phyloP scores from a whole-genome alignment of 1,140 invertebrate species.

The Hydropsyche tenuis region DNA sequence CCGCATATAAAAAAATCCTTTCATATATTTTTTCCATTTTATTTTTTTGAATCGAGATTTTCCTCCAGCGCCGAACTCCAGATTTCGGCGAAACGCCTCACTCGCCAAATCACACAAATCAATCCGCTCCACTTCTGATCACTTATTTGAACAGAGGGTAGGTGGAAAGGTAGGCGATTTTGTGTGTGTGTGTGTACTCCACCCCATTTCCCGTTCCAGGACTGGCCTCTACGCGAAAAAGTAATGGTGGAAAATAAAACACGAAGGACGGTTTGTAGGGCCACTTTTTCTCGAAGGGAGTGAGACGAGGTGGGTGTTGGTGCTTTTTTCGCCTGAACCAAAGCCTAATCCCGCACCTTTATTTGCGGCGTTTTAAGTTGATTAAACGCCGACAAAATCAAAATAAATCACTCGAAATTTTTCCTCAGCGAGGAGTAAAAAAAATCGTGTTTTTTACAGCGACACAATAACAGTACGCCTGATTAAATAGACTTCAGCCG shows the following conservation, averaged over 20 bases:
- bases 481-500: no score
- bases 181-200: no score
- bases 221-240: no score
- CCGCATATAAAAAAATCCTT: background rate
- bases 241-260: conserved; percentile 8
- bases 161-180: background rate
- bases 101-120: conserved; percentile 32
- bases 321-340: background rate
- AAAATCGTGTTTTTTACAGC: no score
- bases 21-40: background rate
- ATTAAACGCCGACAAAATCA: conserved; percentile 21
- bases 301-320: background rate
- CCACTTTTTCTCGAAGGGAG: conserved; percentile 14
- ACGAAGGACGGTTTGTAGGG: conserved; percentile 23
- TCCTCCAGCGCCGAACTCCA: no score
- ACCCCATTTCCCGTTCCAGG: no score
- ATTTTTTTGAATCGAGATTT: background rate
- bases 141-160: conserved; percentile 32
- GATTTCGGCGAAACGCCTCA: conserved; percentile 2
- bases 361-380: conserved; percentile 19
- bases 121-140: conserved; percentile 31
- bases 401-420: conserved; percentile 9
- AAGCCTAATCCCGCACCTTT: conserved; percentile 24
- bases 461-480: no score
- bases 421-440: no score